Base-by-base conservation (phyloP, 2,113 vertebrate genomes). In the Falcunculus frontatus region DNA sequence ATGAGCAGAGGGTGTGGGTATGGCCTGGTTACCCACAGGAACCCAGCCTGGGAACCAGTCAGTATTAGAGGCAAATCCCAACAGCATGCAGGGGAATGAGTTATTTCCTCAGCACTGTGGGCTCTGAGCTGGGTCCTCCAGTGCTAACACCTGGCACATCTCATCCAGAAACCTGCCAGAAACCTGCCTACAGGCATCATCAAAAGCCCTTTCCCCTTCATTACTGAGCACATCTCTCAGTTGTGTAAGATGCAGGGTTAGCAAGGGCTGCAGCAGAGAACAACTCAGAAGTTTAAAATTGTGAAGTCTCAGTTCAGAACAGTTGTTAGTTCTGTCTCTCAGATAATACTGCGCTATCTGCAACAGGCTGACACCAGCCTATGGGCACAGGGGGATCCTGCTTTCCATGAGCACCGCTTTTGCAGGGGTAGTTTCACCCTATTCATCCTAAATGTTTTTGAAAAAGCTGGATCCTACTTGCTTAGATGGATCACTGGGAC, bases 311-410 rank as follows among this genome's bases (percentile, higher is more conserved):
- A 2, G 7, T 68, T 90, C 76, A 73, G 41, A 82, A n/a, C 4
- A 42, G n/a, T 44, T 35, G 13, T 18, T 62, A 13, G n/a, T 35
- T 0, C 39, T n/a, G 32, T 47, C 25, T n/a, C 37, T 81, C 69
- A 84, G 63, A 67, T 49, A 70, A 60, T 56, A 11, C 30, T 26
- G 11, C 42, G n/a, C 50, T n/a, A 1, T 78, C 84, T 83, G n/a
- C 70, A 77, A 11, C 46, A 83, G 25, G 22, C 4, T 81, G 68
- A 10, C 80, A 56, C n/a, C 57, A 72, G 2, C 62, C 55, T 33
- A 0, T 26, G 42, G 79, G 50, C 68, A 57, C 0, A 0, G 30
- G 18, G 18, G 33, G 11, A 50, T 47, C 57, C 39, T 50, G 39
- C 27, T 68, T 88, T 86, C 63, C 2, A 0, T n/a, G 27, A 87